Percentiles rank a stretch among this genome's conserved stretches.
Evolutionary conservation across 37 sponge, comb jelly and placozoan species (phyloP).

Genomic region (Chondrilla cf. caribensis): DNA sequence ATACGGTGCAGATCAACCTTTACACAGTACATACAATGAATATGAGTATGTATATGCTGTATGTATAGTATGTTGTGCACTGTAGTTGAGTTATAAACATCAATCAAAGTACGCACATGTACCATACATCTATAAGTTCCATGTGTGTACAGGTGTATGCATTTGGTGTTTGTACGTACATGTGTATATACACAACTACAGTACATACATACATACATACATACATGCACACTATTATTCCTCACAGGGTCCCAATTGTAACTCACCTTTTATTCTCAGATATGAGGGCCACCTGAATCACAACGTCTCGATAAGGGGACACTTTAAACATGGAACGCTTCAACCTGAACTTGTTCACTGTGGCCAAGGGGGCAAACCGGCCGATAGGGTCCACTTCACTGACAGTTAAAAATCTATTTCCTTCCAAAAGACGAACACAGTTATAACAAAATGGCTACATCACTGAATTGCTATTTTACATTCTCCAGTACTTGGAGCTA

Average conservation of each 20-base stretch:
- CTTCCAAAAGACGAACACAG: slow-evolving; percentile 20
- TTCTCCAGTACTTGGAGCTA: not conserved
- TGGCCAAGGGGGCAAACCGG: slow-evolving; percentile 46
- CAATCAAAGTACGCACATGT: no score
- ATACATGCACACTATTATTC: not conserved
- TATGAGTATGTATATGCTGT: no score
- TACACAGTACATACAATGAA: no score
- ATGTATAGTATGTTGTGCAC: no score
- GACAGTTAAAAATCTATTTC: slow-evolving; percentile 47
- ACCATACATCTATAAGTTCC: no score
- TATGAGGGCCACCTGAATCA: slow-evolving; percentile 88
- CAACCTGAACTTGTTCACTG: not conserved
- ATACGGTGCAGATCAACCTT: no score
- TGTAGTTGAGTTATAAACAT: no score
- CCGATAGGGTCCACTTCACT: slow-evolving; percentile 74
- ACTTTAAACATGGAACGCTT: slow-evolving; percentile 35
- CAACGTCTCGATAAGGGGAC: slow-evolving; percentile 30
- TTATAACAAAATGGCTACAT: not conserved
- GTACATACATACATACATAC: not conserved
- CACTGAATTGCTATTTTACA: not conserved
- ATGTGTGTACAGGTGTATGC: no score
- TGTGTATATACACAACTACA: no score
- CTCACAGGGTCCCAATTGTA: not conserved
- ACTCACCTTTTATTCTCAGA: slow-evolving; percentile 63
- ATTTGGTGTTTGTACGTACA: no score